Percentiles rank a stretch among this genome's conserved stretches.
phyloP scores from a whole-genome alignment of 2,888 invertebrate species.

The Macrostomum cliftonense region DNA sequence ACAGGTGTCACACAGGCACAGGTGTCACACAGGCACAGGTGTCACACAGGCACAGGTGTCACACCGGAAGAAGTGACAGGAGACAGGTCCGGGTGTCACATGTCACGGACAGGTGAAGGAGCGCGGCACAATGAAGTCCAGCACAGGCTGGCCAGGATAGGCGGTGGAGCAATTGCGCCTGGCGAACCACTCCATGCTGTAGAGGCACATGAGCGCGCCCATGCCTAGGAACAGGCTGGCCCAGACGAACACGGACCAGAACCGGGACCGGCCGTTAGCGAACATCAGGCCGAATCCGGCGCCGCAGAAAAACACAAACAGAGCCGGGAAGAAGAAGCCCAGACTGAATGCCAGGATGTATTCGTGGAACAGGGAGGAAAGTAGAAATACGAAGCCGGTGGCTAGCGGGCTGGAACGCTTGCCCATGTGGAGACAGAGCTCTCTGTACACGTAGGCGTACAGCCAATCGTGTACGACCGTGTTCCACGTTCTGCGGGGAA shows the following conservation, averaged over 20 bases:
- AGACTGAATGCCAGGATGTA: slow-evolving; percentile 58
- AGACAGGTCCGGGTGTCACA: too few relatives aligned
- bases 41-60: too few relatives aligned
- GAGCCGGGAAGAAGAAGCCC: slow-evolving; percentile 67
- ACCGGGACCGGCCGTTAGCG: slow-evolving; percentile 5
- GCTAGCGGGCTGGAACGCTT: slow-evolving; percentile 34
- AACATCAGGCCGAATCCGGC: slow-evolving; percentile 41
- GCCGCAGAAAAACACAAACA: slow-evolving; percentile 57
- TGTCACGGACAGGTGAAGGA: too few relatives aligned
- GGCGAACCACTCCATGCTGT: slow-evolving; percentile 68
- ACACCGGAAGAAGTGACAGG: too few relatives aligned
- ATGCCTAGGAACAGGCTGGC: slow-evolving; percentile 56
- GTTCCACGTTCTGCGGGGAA: slow-evolving; percentile 83
- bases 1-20: too few relatives aligned
- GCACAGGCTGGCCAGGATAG: too few relatives aligned
- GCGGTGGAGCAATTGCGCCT: slow-evolving; percentile 48
- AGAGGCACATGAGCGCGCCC: slow-evolving; percentile 55
- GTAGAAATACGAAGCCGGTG: slow-evolving; percentile 50
- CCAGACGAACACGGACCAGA: slow-evolving; percentile 53
- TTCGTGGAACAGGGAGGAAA: slow-evolving; percentile 73
- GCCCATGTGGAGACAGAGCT: slow-evolving; percentile 12
- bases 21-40: too few relatives aligned
- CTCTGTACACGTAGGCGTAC: slow-evolving; percentile 52
- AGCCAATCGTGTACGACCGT: slow-evolving; percentile 83
- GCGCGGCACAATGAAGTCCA: too few relatives aligned